Evolutionary conservation across 2,797 vertebrate genomes (phyloP).

Genomic region (Parauchenoglanis punctatus): DNA sequence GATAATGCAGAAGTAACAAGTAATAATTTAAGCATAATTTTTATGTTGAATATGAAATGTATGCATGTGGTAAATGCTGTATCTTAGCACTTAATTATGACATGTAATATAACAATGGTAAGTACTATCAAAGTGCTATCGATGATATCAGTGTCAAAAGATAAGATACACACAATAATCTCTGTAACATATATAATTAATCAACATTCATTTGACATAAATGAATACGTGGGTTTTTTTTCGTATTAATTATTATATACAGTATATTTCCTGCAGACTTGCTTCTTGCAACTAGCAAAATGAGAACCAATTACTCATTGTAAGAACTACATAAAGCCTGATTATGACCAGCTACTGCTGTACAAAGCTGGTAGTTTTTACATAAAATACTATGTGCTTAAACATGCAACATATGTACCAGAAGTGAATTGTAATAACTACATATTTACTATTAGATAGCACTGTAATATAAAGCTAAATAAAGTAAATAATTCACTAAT

Average conservation of each 20-base stretch:
- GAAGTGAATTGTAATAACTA: too few relatives aligned
- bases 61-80: neutral
- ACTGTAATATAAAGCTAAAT: neutral
- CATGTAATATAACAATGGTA: neutral
- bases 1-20: neutral
- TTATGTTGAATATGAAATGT: conserved; percentile 3
- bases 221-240: neutral
- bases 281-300: neutral
- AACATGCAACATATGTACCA: neutral
- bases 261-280: neutral
- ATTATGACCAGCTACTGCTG: neutral
- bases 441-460: neutral
- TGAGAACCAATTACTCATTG: neutral
- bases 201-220: neutral
- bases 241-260: neutral
- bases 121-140: neutral
- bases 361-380: neutral
- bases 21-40: neutral
- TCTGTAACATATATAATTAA: neutral
- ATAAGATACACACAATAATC: neutral
- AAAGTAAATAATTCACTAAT: neutral
- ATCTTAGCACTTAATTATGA: neutral
- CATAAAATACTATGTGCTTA: neutral
- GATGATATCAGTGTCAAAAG: neutral
- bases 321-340: neutral